A percentile compares a stretch with the other conserved stretches of the same genome.
Conservation (phyloP, 2,113 vertebrate genomes). For the Halcyon senegalensis region DNA sequence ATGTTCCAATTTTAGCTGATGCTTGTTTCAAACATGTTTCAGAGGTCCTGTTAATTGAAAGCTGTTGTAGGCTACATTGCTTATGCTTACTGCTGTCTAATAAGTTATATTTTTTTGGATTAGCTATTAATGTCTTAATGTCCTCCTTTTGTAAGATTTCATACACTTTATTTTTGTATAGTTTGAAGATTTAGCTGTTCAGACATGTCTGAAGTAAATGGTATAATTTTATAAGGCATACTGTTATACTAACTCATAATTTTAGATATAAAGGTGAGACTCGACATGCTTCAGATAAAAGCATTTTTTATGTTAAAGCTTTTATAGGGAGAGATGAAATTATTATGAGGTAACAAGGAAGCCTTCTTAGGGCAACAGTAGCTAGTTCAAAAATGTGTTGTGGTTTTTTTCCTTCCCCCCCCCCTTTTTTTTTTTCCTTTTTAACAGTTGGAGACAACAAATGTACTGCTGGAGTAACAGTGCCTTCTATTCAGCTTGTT, state of each 20-base stretch:
- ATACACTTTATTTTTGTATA: slow-evolving; percentile 80
- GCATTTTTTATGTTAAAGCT: slow-evolving; percentile 14
- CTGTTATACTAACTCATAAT: slow-evolving; percentile 71
- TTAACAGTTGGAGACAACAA: neutral
- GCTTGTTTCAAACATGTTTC: slow-evolving; percentile 25
- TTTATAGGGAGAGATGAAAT: slow-evolving; percentile 19
- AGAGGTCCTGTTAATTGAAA: slow-evolving; percentile 54
- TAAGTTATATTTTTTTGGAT: slow-evolving; percentile 65
- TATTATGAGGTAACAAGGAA: neutral
- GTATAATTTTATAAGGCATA: slow-evolving; percentile 73
- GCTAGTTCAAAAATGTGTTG: neutral
- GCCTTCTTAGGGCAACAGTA: slow-evolving; percentile 12
- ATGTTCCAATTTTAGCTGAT: slow-evolving; percentile 71
- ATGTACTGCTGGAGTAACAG: slow-evolving; percentile 37
- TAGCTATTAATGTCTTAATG: slow-evolving; percentile 66
- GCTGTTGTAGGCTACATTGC: slow-evolving; percentile 40
- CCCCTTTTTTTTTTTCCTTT: neutral
- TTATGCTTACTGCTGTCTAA: slow-evolving; percentile 63
- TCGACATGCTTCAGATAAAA: neutral
- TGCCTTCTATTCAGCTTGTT: slow-evolving; percentile 41
- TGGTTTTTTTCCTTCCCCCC: too few species aligned
- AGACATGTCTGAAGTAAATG: slow-evolving; percentile 69
- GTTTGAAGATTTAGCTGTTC: slow-evolving; percentile 75
- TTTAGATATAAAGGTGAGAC: slow-evolving; percentile 39
- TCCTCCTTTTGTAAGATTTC: slow-evolving; percentile 70